Evolutionary conservation across 2,113 vertebrate genomes (phyloP), one percentile per base, ranked within the genome.

Genomic region (Eulacestoma nigropectus): DNA sequence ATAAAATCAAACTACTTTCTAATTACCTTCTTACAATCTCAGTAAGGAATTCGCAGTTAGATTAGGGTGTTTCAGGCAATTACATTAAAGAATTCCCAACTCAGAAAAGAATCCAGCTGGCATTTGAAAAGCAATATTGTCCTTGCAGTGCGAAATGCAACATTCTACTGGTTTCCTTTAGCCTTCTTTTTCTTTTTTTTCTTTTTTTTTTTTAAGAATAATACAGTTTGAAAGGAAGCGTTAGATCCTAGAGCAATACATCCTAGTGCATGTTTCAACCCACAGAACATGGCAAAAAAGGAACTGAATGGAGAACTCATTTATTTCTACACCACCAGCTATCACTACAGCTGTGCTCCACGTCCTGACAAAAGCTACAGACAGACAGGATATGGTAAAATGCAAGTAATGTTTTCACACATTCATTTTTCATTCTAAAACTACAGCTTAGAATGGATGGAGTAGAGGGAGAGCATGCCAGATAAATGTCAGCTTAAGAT

Each of bases 1-100:
- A 93, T 89, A 93, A 80, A 95, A 84, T 74, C n/a, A 73, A 90
- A 79, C 30, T 69, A 16, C 62, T 76, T 93, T 93, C 62, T 85
- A 91, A 95, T 89, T 93, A 68, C 78, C 46, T 79, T 89, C 70
- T 84, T 82, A 73, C 32, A 85, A 44, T 73, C 46, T 85, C 82
- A 95, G 47, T 68, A 42, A 84, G 53, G 57, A 95, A 52, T 69
- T 91, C 39, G 41, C 65, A 76, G 69, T 79, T 82, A 84, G n/a
- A 90, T 94, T 91, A 83, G 49, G n/a, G 41, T 72, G 70, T 87
- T 96, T 90, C 44, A 79, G 27, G 78, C 49, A 84, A 76, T 87
- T 91, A 68, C 27, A 47, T 83, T 93, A 93, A 92, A 79, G 75
- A 68, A 35, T 91, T 91, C 30, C 62, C 25, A 72, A 39, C 68